Evolutionary conservation across 2,797 vertebrate species (phyloP), one percentile per base, ranked within the genome.

Genomic region (Hirundo rustica): DNA sequence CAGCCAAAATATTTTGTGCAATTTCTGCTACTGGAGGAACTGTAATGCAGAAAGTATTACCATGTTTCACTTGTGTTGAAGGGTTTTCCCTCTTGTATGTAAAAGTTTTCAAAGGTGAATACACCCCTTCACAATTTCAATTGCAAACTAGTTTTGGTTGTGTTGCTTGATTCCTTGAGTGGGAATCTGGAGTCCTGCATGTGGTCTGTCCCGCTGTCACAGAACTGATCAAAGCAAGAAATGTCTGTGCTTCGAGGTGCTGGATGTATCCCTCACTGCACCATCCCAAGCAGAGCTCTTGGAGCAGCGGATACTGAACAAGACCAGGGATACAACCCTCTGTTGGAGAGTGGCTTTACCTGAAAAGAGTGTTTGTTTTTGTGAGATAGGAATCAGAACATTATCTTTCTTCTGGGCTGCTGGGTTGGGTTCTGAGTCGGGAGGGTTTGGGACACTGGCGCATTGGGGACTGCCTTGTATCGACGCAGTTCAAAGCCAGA

Each of bases 301-400:
- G 32, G 57, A 62, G 64, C 62, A 23, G 84, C 21, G 3, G 68
- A 22, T 57, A 14, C 57, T 3, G 4, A 78, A 16, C 54, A n/a
- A 21, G 38, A 29, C 22, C n/a, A 13, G 1, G 68, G 85, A 50
- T 8, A 50, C 84, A 85, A n/a, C 27, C 5, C 44, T 11, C 47
- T 27, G 12, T 7, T 40, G 26, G 40, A 80, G 34, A 78, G 44
- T 7, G 55, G 48, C 55, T 68, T 72, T 44, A 23, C 36, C 36
- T 79, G 73, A 92, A 91, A 86, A 78, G 76, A 54, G 48, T 27
- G 65, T 74, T 92, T 72, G 89, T 81, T 95, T 95, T 68, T 29
- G 5, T 80, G 57, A 85, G 83, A 78, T 61, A 85, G 23, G 74
- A 88, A 88, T 83, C 87, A 75, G 68, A 81, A 83, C 66, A 77